phyloP scores from a whole-genome alignment of 2,888 invertebrate species.

The Netelia virgata region DNA sequence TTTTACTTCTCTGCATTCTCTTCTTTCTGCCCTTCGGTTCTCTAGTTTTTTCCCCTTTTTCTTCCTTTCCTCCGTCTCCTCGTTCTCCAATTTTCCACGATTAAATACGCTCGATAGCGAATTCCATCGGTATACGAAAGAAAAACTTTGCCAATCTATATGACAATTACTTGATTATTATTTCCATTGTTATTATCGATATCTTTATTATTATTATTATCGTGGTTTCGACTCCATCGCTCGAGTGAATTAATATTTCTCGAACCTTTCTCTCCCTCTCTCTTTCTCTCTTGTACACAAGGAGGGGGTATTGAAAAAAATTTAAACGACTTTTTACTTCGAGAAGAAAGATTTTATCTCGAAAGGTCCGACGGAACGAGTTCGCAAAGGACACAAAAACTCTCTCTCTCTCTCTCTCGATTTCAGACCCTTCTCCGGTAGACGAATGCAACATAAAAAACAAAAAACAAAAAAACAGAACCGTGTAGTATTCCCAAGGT shows the following conservation, averaged over 20 bases:
- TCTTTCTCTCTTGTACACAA: not conserved
- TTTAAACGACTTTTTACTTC: slow-evolving; percentile 15
- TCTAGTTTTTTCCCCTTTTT: slow-evolving; percentile 22
- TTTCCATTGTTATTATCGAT: not conserved
- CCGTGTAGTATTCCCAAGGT: slow-evolving; percentile 22
- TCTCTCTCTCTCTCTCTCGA: slow-evolving; percentile 48
- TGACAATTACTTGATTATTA: not conserved
- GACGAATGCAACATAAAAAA: slow-evolving; percentile 4
- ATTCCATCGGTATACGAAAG: not conserved
- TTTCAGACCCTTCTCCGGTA: slow-evolving; percentile 46
- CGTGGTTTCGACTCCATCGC: not conserved
- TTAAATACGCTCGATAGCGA: not conserved
- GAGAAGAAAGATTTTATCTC: slow-evolving; percentile 48
- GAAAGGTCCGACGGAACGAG: not conserved
- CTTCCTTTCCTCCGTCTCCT: not conserved
- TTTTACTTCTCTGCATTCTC: slow-evolving; percentile 11
- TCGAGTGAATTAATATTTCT: slow-evolving; percentile 1
- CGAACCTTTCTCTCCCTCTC: not conserved
- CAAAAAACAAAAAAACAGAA: slow-evolving; percentile 19
- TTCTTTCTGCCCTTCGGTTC: slow-evolving; percentile 35
- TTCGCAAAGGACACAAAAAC: slow-evolving; percentile 36
- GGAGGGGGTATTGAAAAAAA: not conserved
- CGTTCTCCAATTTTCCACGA: slow-evolving; percentile 24
- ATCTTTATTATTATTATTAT: not conserved
- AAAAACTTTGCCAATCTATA: not conserved